Percentiles rank a stretch among this genome's conserved stretches.
These are phyloP conservation scores for Olivierus martensii DNA, from an alignment of 1,140 invertebrate species.

Conservation along the genomic window DNA sequence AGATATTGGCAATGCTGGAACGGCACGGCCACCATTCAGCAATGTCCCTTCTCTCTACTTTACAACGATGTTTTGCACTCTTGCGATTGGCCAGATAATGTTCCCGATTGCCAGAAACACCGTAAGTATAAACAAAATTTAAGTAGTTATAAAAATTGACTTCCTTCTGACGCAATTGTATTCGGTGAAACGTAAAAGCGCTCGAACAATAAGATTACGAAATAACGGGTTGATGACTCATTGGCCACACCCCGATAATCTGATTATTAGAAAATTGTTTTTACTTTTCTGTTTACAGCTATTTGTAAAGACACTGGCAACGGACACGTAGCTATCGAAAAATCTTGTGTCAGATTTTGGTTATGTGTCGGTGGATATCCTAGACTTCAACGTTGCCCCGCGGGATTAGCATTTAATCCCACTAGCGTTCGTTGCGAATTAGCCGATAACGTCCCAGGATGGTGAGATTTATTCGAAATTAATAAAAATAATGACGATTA, in stretches of 20 bases:
- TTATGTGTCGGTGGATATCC: slow-evolving; percentile 85
- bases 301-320: slow-evolving; percentile 79
- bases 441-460: slow-evolving; percentile 21
- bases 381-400: slow-evolving; percentile 71
- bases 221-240: too few species aligned
- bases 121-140: slow-evolving; percentile 46
- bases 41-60: slow-evolving; percentile 79
- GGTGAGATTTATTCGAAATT: slow-evolving; percentile 32
- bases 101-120: slow-evolving; percentile 82
- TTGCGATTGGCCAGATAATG: slow-evolving; percentile 87
- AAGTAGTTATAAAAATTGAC: neutral
- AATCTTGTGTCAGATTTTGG: slow-evolving; percentile 87
- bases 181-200: too few species aligned
- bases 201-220: too few species aligned
- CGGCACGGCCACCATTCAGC: slow-evolving; percentile 76
- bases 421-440: slow-evolving; percentile 56
- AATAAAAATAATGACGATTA: neutral
- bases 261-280: too few species aligned
- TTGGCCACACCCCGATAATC: too few species aligned
- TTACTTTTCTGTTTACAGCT: slow-evolving; percentile 39
- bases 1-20: slow-evolving; percentile 92
- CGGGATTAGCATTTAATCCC: slow-evolving; percentile 77
- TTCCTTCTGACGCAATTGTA: too few species aligned
- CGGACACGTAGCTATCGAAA: slow-evolving; percentile 57
- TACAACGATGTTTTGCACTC: slow-evolving; percentile 81